phyloP scores from a whole-genome alignment of 2,797 vertebrate species.

The Parauchenoglanis ngamensis region DNA sequence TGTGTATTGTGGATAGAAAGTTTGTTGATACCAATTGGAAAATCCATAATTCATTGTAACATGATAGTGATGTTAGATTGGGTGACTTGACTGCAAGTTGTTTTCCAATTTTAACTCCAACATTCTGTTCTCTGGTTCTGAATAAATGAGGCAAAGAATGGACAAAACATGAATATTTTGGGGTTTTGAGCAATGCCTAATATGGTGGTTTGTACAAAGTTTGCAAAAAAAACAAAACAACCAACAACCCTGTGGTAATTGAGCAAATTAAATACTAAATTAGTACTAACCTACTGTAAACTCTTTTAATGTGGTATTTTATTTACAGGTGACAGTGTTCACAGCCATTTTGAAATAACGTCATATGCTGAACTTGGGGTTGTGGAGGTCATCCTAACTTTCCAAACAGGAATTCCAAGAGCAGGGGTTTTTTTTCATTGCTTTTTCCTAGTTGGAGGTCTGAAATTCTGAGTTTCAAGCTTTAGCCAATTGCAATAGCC shows the following conservation, averaged over 20 bases:
- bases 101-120: neutral
- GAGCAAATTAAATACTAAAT: neutral
- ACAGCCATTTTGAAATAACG: neutral
- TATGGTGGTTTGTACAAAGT: neutral
- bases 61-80: neutral
- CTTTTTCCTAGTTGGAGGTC: neutral
- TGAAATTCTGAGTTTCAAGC: neutral
- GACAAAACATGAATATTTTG: neutral
- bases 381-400: neutral
- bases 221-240: neutral
- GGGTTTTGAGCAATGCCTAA: neutral
- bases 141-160: neutral
- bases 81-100: neutral
- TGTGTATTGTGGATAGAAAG: neutral
- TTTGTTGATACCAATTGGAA: neutral
- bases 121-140: neutral
- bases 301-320: neutral
- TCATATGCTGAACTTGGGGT: too few species aligned
- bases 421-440: neutral
- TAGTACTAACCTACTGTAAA: neutral
- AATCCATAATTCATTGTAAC: slow-evolving; percentile 11
- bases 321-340: neutral
- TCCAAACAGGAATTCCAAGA: neutral
- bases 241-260: neutral
- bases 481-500: neutral